Base-by-base conservation (phyloP, 2,888 invertebrate species). In the Cosmia trapezina region DNA sequence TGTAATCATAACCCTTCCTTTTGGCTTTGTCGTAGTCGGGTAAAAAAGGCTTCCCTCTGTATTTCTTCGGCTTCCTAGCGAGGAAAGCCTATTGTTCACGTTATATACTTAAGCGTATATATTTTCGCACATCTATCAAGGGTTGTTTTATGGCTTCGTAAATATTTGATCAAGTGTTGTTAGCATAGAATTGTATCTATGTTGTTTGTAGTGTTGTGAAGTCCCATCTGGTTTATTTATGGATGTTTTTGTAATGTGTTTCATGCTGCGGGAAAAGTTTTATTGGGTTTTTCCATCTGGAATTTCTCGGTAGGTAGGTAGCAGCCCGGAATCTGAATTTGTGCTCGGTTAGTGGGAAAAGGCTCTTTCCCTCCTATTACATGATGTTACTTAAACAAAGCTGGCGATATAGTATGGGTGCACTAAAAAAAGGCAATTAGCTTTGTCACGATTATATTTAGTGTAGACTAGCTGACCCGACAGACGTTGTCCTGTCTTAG, bases 1-100 rank as follows among this genome's bases (percentile, higher is more conserved):
- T 6, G 6, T 63, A n/a, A n/a, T n/a, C n/a, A n/a, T n/a, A n/a
- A n/a, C n/a, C n/a, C n/a, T n/a, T n/a, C n/a, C n/a, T n/a, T n/a
- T n/a, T n/a, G n/a, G n/a, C n/a, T n/a, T n/a, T n/a, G n/a, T n/a
- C n/a, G n/a, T n/a, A n/a, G n/a, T n/a, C n/a, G n/a, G n/a, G n/a
- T n/a, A 62, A 66, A 62, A 84, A 86, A 43, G 90, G 90, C 86
- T 90, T 90, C 88, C 37, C 68, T 67, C 37, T 69, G 86, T 79
- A 87, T 81, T 89, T 86, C 83, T 85, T 75, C 69, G 90, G 90
- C 89, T 90, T 90, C 90, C 19, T 54, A 49, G 62, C 84, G 83
- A 89, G 89, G 85, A 67, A 87, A 88, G 82, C 79, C 80, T 66
- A 41, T 66, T 70, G 51, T 69, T 68, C 59, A 53, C 60, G 59